Base-by-base conservation (phyloP, 2,113 vertebrate species). In the Bubo scandiacus region DNA sequence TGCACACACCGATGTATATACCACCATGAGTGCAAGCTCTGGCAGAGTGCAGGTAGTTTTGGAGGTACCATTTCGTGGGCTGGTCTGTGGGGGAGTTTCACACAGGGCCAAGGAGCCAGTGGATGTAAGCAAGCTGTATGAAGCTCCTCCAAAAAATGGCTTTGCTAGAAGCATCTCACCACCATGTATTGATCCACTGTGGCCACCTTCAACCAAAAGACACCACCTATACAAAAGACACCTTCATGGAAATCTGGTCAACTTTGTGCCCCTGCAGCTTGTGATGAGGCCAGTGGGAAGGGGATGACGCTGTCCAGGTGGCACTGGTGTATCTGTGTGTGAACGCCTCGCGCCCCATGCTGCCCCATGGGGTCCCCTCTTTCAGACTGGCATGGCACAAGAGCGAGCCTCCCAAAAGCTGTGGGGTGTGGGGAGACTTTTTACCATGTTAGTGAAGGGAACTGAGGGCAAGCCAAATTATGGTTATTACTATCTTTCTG, bases 321-420 rank as follows among this genome's bases (percentile, higher is more conserved):
- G 30, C 11, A 4, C 32, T 11, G 45, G 72, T 30, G 30, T 15
- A 19, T 34, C n/a, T 34, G 9, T 58, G 52, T 58, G 62, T 3
- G 9, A 52, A 67, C 4, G 6, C 43, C 32, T 66, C 6, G 1
- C 45, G 51, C 27, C 38, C 43, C 43, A 52, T 3, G 5, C 13
- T 11, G 7, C 11, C 16, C 71, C 1, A 0, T 6, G 12, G 25
- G 10, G 26, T 81, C 30, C 47, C n/a, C 20, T 77, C 15, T 15
- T 9, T 49, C n/a, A 49, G 63, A 54, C 45, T 70, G 38, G 34
- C 34, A 63, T 0, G 2, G 68, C 0, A 0, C 29, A 80, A 45
- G 17, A 75, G 11, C 0, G 1, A 71, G 38, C 36, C 22, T 43
- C 62, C 29, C 17, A n/a, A 34, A 36, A 62, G 34, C 55, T 59